Conservation (phyloP, 2,888 invertebrate genomes). For the Arctia plantaginis region DNA sequence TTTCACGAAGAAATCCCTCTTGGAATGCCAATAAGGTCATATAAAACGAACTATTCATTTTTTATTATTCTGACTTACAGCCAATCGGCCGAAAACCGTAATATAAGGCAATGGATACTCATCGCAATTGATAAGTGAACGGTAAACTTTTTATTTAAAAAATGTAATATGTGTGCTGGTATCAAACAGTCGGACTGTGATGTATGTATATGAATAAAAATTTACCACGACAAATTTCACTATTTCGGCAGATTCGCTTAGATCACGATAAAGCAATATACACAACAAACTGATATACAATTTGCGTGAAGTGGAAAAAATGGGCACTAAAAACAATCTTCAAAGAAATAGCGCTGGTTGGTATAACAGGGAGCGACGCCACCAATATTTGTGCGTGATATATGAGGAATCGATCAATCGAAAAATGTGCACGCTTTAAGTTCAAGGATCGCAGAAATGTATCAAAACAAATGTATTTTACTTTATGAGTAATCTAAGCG, state of each 20-base stretch:
- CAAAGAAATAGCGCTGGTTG: background rate
- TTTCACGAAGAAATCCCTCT: background rate
- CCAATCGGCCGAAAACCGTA: background rate
- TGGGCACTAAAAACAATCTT: background rate
- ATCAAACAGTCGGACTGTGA: background rate
- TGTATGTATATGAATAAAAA: too few relatives aligned
- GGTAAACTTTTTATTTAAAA: background rate
- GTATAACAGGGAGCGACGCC: background rate
- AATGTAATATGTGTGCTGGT: background rate
- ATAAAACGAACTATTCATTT: constrained; percentile 6
- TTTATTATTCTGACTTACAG: constrained; percentile 4
- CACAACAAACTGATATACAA: background rate
- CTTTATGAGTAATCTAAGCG: constrained; percentile 3
- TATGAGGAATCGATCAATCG: background rate
- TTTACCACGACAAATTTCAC: background rate
- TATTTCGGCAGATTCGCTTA: background rate
- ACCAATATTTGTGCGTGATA: background rate
- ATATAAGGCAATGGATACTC: background rate
- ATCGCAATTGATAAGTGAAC: background rate
- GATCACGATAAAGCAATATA: background rate
- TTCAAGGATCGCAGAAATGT: background rate
- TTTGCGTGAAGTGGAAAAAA: background rate
- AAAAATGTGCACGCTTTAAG: background rate
- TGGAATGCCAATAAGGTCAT: constrained; percentile 4
- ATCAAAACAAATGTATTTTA: background rate